Evolutionary conservation across 30 jellyfish, hydroid and myxozoan species (phyloP).

Genomic region (Catostylus mosaicus): DNA sequence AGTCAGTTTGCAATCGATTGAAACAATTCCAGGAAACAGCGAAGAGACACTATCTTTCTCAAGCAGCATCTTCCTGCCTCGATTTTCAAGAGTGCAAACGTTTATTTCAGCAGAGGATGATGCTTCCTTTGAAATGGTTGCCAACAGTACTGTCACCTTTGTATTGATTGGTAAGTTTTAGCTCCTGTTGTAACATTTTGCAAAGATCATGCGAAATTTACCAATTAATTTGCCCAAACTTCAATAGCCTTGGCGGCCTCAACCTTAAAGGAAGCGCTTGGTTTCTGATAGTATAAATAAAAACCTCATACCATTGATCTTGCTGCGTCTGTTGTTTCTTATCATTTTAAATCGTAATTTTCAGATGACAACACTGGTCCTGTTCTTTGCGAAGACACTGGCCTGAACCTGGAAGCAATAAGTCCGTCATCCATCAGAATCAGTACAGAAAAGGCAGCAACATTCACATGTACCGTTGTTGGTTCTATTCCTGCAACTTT

Average conservation of each 20-base stretch:
- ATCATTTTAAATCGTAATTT: neutral
- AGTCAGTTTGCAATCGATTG: constrained; percentile 47
- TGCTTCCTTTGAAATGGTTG: constrained; percentile 38
- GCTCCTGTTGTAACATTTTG: neutral
- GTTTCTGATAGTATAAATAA: too few relatives aligned
- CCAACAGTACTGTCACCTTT: constrained; percentile 75
- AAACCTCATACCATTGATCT: too few relatives aligned
- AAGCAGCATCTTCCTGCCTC: constrained; percentile 67
- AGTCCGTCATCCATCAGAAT: constrained; percentile 62
- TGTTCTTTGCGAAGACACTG: constrained; percentile 85
- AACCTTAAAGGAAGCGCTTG: too few relatives aligned
- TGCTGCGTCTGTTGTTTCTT: neutral
- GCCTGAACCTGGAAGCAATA: constrained; percentile 76
- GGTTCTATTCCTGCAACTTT: constrained; percentile 72
- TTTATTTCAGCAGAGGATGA: constrained; percentile 54
- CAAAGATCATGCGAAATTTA: neutral
- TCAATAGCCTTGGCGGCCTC: too few relatives aligned
- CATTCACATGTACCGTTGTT: constrained; percentile 80
- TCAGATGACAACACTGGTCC: constrained; percentile 97
- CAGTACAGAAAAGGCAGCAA: constrained; percentile 46
- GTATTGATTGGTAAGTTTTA: constrained; percentile 75
- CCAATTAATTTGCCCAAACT: too few relatives aligned
- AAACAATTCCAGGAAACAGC: constrained; percentile 63
- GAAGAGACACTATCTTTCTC: constrained; percentile 78
- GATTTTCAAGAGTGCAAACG: constrained; percentile 72